These are phyloP conservation scores for Pachycephus smyrnensis DNA, from an alignment of 2,888 invertebrate genomes.

Conservation along the genomic window DNA sequence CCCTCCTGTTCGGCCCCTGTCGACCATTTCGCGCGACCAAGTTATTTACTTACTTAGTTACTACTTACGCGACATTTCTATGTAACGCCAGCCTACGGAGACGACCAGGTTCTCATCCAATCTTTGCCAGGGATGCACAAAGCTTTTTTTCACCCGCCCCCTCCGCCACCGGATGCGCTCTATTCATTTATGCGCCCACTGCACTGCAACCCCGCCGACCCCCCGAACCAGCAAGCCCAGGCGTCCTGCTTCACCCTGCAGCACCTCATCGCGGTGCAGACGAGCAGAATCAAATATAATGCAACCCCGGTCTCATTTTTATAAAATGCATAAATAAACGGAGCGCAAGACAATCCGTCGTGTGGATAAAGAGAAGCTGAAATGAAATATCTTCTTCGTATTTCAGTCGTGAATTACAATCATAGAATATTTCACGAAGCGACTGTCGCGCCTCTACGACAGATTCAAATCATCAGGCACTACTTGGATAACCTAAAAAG, in stretches of 20 bases:
- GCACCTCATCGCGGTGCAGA: conserved; percentile 19
- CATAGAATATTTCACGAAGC: background rate
- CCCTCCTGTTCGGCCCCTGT: too few relatives aligned
- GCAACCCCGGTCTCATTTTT: conserved; percentile 31
- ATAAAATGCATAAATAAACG: conserved; percentile 42
- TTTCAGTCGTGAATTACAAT: background rate
- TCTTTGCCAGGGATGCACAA: background rate
- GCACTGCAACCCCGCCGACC: background rate
- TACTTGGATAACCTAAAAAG: background rate
- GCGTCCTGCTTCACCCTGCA: background rate
- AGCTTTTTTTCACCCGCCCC: background rate
- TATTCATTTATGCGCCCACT: conserved; percentile 2
- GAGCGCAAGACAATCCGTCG: conserved; percentile 30
- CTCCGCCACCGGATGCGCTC: background rate
- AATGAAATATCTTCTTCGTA: background rate
- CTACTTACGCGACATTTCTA: background rate
- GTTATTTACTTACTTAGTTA: background rate
- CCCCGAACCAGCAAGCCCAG: background rate
- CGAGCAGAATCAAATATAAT: conserved; percentile 37
- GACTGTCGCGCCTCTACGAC: background rate
- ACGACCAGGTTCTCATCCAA: conserved; percentile 1
- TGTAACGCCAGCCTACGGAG: background rate
- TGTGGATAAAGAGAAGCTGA: background rate
- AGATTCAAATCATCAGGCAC: background rate
- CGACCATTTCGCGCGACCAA: too few relatives aligned